Evolutionary conservation across 2,113 vertebrate genomes (phyloP).

Genomic region (Salminus brasiliensis): DNA sequence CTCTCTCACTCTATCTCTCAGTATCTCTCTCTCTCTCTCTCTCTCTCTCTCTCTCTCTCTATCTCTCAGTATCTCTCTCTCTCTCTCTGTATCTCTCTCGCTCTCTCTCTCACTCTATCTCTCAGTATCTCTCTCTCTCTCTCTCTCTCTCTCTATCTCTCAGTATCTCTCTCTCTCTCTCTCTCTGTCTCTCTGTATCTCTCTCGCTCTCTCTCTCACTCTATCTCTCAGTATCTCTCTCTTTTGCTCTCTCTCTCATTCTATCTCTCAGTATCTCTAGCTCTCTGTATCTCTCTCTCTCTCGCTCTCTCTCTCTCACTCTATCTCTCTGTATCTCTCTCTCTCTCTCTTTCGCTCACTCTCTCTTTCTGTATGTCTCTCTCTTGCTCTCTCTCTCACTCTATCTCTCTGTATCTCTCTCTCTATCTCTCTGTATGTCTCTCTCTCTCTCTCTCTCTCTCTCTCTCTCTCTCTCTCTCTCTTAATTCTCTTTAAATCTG

Average conservation of each 20-base stretch:
- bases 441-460: not conserved
- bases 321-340: no score
- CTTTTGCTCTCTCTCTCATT: not conserved
- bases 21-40: conserved; percentile 17
- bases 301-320: no score
- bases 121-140: not conserved
- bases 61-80: conserved; percentile 11
- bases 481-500: conserved; percentile 49
- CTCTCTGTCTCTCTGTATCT: not conserved
- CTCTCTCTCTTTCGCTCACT: not conserved
- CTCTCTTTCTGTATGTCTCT: not conserved
- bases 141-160: not conserved
- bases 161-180: conserved; percentile 8
- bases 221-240: no score
- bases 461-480: not conserved
- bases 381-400: not conserved
- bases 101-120: not conserved
- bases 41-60: not conserved
- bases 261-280: not conserved
- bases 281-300: no score
- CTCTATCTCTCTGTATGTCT: not conserved
- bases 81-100: not conserved
- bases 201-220: no score
- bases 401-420: conserved; percentile 11
- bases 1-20: not conserved